Conservation (phyloP, 2,888 invertebrate species). For the Agrypnus murinus region DNA sequence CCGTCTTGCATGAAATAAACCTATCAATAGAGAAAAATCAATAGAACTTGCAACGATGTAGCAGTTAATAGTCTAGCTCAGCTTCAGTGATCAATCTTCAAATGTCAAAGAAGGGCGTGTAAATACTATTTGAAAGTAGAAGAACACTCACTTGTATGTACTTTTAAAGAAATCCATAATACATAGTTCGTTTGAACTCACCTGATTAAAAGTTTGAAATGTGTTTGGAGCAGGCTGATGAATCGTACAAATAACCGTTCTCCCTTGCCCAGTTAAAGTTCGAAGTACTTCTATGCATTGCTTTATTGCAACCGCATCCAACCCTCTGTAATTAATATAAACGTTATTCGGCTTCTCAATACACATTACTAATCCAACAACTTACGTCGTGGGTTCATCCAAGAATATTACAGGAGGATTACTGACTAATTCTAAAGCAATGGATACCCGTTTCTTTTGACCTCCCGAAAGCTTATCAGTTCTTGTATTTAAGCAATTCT, state of each 20-base stretch:
- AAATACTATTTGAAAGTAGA: too few relatives aligned
- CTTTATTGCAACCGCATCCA: conserved; percentile 84
- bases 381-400: conserved; percentile 88
- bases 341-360: too few relatives aligned
- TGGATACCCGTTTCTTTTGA: conserved; percentile 83
- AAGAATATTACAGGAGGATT: conserved; percentile 73
- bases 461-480: conserved; percentile 83
- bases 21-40: conserved; percentile 34
- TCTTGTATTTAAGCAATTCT: conserved; percentile 78
- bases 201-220: conserved; percentile 83
- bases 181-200: conserved; percentile 56
- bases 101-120: too few relatives aligned
- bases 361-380: too few relatives aligned
- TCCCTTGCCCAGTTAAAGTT: conserved; percentile 80
- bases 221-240: conserved; percentile 87
- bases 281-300: conserved; percentile 82
- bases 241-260: conserved; percentile 86
- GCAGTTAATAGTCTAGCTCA: too few relatives aligned
- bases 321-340: conserved; percentile 76
- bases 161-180: too few relatives aligned
- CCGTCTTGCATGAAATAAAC: conserved; percentile 76
- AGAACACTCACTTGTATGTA: too few relatives aligned
- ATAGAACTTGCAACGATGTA: too few relatives aligned
- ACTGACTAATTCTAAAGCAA: conserved; percentile 86
- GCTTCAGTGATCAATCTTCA: too few relatives aligned